These are phyloP conservation scores for Aurelia coerulea DNA, from an alignment of 30 jellyfish, hydroid and myxozoan genomes.

Conservation along the genomic window DNA sequence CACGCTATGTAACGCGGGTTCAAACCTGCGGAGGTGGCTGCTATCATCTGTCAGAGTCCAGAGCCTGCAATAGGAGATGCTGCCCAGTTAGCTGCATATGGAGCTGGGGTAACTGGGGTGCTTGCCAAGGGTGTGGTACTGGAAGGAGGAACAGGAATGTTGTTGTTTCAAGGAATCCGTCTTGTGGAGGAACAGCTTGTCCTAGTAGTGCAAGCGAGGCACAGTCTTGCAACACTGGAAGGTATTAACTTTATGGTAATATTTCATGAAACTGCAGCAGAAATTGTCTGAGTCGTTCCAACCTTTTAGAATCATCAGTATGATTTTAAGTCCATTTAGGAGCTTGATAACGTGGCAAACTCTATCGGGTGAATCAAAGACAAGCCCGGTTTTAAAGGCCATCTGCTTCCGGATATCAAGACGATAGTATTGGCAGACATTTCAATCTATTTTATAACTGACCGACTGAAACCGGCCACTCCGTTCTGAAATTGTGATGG, in stretches of 20 bases:
- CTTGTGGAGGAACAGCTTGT: conserved; percentile 69
- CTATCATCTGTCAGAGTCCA: conserved; percentile 31
- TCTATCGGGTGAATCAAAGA: no score
- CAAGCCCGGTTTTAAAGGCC: no score
- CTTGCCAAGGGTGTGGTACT: conserved; percentile 83
- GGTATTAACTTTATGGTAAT: conserved; percentile 12
- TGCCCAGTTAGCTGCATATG: conserved; percentile 79
- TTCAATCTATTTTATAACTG: no score
- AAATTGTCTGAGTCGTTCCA: no score
- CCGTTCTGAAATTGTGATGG: no score
- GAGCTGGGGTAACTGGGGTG: conserved; percentile 83
- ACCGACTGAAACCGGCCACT: no score
- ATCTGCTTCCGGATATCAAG: no score
- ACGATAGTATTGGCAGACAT: no score
- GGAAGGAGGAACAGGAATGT: conserved; percentile 60
- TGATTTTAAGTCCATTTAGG: no score
- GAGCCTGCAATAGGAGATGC: conserved; percentile 75
- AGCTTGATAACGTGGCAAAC: no score
- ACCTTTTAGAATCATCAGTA: no score
- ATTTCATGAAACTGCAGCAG: no score
- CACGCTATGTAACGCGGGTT: conserved; percentile 46
- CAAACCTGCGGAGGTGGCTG: conserved; percentile 67
- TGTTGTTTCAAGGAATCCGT: conserved; percentile 43
- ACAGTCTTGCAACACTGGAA: conserved; percentile 67
- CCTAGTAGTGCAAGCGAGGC: conserved; percentile 8